A percentile compares a stretch with the other conserved stretches of the same genome.
phyloP scores from a whole-genome alignment of 64 coral and sea anemone species.

The Hydrozoanthus tunicans region DNA sequence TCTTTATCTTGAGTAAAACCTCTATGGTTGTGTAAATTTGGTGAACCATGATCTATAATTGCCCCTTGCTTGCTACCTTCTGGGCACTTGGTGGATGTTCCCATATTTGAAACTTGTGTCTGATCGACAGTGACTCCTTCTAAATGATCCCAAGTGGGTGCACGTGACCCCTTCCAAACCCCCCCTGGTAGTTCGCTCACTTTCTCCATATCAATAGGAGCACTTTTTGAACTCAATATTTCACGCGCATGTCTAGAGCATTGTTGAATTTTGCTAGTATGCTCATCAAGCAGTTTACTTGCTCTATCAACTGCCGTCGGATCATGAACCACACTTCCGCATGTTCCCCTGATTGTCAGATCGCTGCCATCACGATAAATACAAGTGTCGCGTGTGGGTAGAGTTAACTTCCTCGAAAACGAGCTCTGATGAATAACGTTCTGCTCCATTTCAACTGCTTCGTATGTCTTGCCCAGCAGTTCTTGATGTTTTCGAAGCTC shows the following conservation, averaged over 20 bases:
- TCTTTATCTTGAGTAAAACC: neutral
- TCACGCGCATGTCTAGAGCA: constrained; percentile 78
- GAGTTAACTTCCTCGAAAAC: constrained; percentile 59
- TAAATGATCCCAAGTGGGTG: constrained; percentile 25
- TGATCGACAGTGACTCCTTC: neutral
- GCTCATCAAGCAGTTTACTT: constrained; percentile 66
- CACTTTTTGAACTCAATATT: constrained; percentile 71
- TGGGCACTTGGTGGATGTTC: neutral
- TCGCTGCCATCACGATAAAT: constrained; percentile 76
- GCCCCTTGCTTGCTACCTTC: neutral
- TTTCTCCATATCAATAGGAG: constrained; percentile 48
- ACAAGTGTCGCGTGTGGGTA: constrained; percentile 82
- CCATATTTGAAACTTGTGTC: neutral
- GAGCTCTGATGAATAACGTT: constrained; percentile 91
- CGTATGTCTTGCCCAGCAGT: constrained; percentile 66
- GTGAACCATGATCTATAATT: neutral
- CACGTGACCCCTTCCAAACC: constrained; percentile 32
- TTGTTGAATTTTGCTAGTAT: constrained; percentile 68
- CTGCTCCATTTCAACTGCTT: constrained; percentile 80
- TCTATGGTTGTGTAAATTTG: neutral
- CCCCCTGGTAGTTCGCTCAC: constrained; percentile 74
- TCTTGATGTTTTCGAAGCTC: constrained; percentile 73
- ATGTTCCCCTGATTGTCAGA: constrained; percentile 69
- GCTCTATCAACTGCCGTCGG: constrained; percentile 75
- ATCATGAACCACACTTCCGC: constrained; percentile 54